These are phyloP conservation scores for Cantharis flavilabris DNA, from an alignment of 2,888 invertebrate species.

Conservation along the genomic window DNA sequence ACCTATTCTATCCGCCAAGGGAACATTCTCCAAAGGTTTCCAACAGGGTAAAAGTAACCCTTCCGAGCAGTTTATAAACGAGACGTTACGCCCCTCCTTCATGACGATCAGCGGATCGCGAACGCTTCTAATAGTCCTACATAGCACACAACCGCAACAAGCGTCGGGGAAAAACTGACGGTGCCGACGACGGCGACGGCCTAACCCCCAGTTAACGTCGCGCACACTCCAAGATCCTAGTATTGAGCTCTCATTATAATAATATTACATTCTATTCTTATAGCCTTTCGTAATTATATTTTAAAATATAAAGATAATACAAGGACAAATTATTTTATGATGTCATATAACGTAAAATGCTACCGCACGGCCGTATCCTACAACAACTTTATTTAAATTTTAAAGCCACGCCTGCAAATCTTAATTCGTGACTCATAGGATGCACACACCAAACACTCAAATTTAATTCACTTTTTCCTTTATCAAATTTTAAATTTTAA, in stretches of 20 bases:
- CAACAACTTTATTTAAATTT: not conserved
- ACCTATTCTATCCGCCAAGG: conserved; percentile 75
- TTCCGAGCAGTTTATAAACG: conserved; percentile 66
- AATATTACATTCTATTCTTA: conserved; percentile 25
- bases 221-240: conserved; percentile 39
- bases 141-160: conserved; percentile 34
- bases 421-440: not conserved
- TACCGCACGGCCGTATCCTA: not conserved
- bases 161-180: conserved; percentile 40
- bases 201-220: conserved; percentile 41
- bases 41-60: conserved; percentile 90
- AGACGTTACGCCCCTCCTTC: conserved; percentile 36
- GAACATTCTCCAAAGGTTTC: conserved; percentile 80
- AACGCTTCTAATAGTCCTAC: conserved; percentile 26
- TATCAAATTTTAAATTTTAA: not conserved
- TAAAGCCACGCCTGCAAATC: conserved; percentile 1
- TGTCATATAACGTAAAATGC: not conserved
- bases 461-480: not conserved
- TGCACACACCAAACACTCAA: not conserved
- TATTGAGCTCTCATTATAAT: conserved; percentile 33
- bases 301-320: conserved; percentile 16
- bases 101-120: conserved; percentile 33
- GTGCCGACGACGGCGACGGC: conserved; percentile 33
- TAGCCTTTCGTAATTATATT: conserved; percentile 8
- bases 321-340: conserved; percentile 1